Evolutionary conservation across 2,888 invertebrate genomes (phyloP).

Genomic region (Cecidostiba fungosa): DNA sequence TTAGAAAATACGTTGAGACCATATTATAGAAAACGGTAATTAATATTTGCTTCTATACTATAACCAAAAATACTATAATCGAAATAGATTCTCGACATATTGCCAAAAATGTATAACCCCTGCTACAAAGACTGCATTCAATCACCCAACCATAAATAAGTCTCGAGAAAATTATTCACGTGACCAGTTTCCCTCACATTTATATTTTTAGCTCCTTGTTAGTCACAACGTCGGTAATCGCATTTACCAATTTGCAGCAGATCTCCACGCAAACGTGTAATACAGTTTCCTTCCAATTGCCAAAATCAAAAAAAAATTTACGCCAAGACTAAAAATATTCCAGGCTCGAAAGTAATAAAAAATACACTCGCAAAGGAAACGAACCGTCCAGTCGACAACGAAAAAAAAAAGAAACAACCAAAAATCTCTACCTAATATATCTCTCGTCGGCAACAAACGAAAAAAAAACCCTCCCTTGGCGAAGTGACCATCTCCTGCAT

Average conservation of each 20-base stretch:
- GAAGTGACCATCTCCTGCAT: conserved; percentile 1
- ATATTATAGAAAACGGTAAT: not conserved
- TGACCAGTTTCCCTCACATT: not conserved
- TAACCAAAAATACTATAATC: not conserved
- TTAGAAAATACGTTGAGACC: not conserved
- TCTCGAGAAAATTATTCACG: not conserved
- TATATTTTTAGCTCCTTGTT: not conserved
- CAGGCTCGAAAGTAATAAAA: not conserved
- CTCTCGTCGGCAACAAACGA: not conserved
- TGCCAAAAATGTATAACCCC: conserved; percentile 12
- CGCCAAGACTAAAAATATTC: not conserved
- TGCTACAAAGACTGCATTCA: too few species aligned
- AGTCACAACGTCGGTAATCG: not conserved
- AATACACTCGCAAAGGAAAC: not conserved
- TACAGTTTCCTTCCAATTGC: too few species aligned
- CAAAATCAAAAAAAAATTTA: not conserved
- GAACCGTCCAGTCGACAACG: not conserved
- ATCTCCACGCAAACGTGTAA: not conserved
- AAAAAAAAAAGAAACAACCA: not conserved
- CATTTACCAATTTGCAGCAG: not conserved
- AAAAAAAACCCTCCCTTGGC: not conserved
- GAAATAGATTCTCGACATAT: conserved; percentile 13
- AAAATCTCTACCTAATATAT: conserved; percentile 1
- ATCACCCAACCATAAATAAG: not conserved
- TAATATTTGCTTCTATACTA: not conserved